These are phyloP conservation scores for Labia minor DNA, from an alignment of 2,888 invertebrate species.

Conservation along the genomic window DNA sequence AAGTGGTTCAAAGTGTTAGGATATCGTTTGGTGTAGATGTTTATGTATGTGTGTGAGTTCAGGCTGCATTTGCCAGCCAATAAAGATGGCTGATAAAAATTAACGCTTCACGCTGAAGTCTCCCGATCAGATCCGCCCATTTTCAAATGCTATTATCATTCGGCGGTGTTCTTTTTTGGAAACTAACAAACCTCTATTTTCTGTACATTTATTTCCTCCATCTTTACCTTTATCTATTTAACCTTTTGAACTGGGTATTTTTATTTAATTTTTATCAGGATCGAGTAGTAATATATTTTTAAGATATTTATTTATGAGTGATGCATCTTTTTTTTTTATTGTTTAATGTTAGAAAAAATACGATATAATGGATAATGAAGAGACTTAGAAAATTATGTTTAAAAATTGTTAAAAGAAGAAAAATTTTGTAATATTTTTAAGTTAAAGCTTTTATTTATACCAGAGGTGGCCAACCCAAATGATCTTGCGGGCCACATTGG, in stretches of 20 bases:
- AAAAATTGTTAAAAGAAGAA: no score
- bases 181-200: not conserved
- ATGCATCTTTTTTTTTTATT: no score
- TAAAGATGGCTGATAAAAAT: conserved; percentile 13
- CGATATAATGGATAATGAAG: no score
- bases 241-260: not conserved
- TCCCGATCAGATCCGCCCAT: not conserved
- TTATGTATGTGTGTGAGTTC: not conserved
- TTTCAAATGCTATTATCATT: not conserved
- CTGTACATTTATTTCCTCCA: not conserved
- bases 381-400: no score
- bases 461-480: no score
- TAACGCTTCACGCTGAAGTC: conserved; percentile 2
- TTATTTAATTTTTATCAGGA: not conserved
- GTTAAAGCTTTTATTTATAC: no score
- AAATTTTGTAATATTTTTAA: no score
- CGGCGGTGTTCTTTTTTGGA: not conserved
- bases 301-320: no score
- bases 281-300: no score
- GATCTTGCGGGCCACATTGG: no score
- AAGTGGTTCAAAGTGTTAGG: not conserved
- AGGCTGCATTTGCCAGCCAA: conserved; percentile 13
- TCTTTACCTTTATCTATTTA: not conserved
- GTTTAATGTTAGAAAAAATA: no score
- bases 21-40: not conserved